A percentile compares a stretch with the other conserved stretches of the same genome.
Evolutionary conservation across 2,113 vertebrate genomes (phyloP).

Genomic region (Oryzias javanicus): DNA sequence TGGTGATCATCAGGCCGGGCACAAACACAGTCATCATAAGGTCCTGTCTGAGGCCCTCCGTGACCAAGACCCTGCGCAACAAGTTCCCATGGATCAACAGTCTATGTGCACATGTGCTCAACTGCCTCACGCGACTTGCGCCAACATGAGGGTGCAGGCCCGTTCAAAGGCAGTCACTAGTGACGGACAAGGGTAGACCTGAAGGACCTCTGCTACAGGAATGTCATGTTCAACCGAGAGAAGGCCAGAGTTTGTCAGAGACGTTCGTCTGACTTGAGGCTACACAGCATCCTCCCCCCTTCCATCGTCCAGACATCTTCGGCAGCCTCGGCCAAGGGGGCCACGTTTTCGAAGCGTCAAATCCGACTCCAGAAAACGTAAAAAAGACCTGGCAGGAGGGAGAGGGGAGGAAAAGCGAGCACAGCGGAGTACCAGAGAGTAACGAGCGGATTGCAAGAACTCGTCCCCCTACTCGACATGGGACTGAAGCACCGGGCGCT

Average conservation of each 20-base stretch:
- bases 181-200: neutral
- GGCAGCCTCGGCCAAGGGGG: too few species aligned
- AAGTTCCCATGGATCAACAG: slow-evolving; percentile 16
- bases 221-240: slow-evolving; percentile 4
- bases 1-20: slow-evolving; percentile 13
- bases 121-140: neutral
- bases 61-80: neutral
- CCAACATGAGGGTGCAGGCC: slow-evolving; percentile 9
- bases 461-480: neutral
- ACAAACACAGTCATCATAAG: neutral
- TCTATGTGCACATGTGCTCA: slow-evolving; percentile 6
- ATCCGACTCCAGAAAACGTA: neutral
- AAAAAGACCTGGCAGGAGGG: too few species aligned
- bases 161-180: accelerated
- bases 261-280: accelerated
- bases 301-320: neutral
- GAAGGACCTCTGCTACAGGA: slow-evolving; percentile 2
- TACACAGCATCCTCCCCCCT: neutral
- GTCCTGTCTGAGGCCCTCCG: neutral
- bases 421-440: too few species aligned
- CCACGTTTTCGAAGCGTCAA: neutral
- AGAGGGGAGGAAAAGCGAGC: too few species aligned
- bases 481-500: neutral
- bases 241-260: neutral
- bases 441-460: too few species aligned